Percentiles rank a stretch among this genome's conserved stretches.
Conservation (phyloP, 2,797 vertebrate genomes). For the Crenuchus spilurus region DNA sequence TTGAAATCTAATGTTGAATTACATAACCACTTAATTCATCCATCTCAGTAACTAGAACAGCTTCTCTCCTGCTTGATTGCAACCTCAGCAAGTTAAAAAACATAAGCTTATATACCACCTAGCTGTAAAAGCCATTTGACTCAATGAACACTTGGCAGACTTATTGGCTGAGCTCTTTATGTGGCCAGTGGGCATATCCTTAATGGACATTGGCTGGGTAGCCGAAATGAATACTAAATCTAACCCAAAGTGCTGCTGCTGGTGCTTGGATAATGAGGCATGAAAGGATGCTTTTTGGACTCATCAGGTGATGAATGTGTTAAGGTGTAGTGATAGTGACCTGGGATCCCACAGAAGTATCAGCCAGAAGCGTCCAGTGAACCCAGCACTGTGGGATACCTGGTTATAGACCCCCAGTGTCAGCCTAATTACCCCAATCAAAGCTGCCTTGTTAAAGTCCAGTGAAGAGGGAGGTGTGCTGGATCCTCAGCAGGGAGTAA, state of each 20-base stretch:
- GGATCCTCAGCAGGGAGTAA: conserved; percentile 19
- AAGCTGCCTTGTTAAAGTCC: conserved; percentile 40
- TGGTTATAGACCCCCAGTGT: conserved; percentile 12
- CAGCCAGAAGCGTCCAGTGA: background rate
- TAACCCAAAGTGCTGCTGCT: background rate
- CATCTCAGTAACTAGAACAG: background rate
- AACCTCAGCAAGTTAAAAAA: background rate
- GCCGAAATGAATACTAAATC: conserved; percentile 6
- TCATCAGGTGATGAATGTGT: conserved; percentile 6
- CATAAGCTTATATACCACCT: background rate
- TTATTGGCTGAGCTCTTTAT: background rate
- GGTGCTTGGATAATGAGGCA: conserved; percentile 22
- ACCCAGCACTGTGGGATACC: background rate
- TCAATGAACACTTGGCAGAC: background rate
- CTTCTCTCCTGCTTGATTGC: background rate
- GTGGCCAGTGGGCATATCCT: background rate
- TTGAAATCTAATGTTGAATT: background rate
- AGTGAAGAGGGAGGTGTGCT: conserved; percentile 50
- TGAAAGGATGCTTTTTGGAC: background rate
- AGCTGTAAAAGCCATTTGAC: background rate
- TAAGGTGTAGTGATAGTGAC: conserved; percentile 16
- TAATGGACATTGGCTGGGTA: conserved; percentile 26
- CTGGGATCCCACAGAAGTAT: background rate
- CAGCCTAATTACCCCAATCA: conserved; percentile 59
- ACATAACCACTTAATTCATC: background rate